Conservation (phyloP, 1,140 invertebrate species). For the Caenorhabditis brenneri region DNA sequence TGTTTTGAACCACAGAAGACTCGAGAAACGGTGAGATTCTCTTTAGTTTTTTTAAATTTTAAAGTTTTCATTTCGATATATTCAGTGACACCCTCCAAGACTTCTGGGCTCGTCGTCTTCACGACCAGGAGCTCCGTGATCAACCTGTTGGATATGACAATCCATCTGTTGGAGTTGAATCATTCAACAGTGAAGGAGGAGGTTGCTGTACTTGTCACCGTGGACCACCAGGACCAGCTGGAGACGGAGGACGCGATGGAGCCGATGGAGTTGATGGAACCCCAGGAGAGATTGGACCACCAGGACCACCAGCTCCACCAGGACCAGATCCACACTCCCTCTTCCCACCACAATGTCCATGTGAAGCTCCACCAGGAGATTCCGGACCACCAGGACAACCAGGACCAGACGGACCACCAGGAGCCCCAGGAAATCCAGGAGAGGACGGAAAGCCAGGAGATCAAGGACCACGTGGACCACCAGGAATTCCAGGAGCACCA, state of each 20-base stretch:
- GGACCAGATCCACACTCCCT: slow-evolving; percentile 56
- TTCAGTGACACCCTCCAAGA: slow-evolving; percentile 56
- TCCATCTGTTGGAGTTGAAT: slow-evolving; percentile 44
- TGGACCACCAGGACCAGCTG: slow-evolving; percentile 58
- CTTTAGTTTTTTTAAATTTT: not conserved
- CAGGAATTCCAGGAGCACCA: slow-evolving; percentile 52
- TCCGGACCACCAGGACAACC: slow-evolving; percentile 58
- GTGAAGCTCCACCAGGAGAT: slow-evolving; percentile 60
- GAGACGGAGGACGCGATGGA: slow-evolving; percentile 57
- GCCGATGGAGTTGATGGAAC: slow-evolving; percentile 54
- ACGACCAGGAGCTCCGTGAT: slow-evolving; percentile 57
- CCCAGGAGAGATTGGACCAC: slow-evolving; percentile 55
- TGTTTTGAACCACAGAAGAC: slow-evolving; percentile 52
- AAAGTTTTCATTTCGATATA: not conserved
- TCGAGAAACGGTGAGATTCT: slow-evolving; percentile 49
- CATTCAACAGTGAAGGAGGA: slow-evolving; percentile 21
- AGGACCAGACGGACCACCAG: slow-evolving; percentile 61
- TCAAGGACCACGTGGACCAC: slow-evolving; percentile 58
- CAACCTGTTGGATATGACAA: slow-evolving; percentile 54
- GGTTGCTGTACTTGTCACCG: slow-evolving; percentile 60
- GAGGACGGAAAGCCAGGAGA: slow-evolving; percentile 60
- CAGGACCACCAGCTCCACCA: slow-evolving; percentile 58
- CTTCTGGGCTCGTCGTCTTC: slow-evolving; percentile 58
- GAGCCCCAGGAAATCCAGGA: slow-evolving; percentile 50
- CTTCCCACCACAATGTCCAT: slow-evolving; percentile 60